Conservation (phyloP, 2,797 vertebrate genomes). For the Enoplosus armatus region DNA sequence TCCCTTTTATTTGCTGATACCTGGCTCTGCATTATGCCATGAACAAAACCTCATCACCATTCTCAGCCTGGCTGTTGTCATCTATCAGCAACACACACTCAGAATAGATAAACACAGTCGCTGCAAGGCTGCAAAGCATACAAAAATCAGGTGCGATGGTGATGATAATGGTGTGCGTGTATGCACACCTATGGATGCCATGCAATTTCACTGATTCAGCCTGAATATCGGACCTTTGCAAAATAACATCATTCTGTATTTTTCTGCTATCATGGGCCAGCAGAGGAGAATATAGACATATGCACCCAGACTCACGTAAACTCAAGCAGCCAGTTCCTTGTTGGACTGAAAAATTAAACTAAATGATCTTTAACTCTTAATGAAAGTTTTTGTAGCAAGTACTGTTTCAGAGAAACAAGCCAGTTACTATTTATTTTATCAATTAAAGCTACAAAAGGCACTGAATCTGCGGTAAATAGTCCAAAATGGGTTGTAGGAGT, state of each 20-base stretch:
- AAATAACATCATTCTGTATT: conserved; percentile 53
- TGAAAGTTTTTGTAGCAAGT: background rate
- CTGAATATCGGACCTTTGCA: conserved; percentile 36
- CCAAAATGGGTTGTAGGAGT: background rate
- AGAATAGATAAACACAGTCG: conserved; percentile 67
- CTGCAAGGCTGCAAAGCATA: conserved; percentile 59
- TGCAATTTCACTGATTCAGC: conserved; percentile 50
- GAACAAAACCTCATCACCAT: conserved; percentile 77
- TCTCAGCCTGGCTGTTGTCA: conserved; percentile 68
- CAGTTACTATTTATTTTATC: conserved; percentile 16
- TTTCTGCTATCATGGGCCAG: conserved; percentile 19
- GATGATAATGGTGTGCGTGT: conserved; percentile 49
- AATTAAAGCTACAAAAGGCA: conserved; percentile 8
- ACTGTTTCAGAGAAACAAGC: conserved; percentile 15
- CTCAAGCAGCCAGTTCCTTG: background rate
- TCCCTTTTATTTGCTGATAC: conserved; percentile 77
- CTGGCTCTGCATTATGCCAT: conserved; percentile 68
- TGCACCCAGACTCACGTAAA: background rate
- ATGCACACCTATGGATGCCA: conserved; percentile 23
- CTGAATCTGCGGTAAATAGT: conserved; percentile 4
- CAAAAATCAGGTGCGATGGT: conserved; percentile 61
- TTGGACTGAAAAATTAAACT: background rate
- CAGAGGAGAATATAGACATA: conserved; percentile 22
- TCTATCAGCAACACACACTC: conserved; percentile 66
- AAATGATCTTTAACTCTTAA: conserved; percentile 1